Conservation (phyloP, 2,797 vertebrate genomes). For the Hydrophis major region DNA sequence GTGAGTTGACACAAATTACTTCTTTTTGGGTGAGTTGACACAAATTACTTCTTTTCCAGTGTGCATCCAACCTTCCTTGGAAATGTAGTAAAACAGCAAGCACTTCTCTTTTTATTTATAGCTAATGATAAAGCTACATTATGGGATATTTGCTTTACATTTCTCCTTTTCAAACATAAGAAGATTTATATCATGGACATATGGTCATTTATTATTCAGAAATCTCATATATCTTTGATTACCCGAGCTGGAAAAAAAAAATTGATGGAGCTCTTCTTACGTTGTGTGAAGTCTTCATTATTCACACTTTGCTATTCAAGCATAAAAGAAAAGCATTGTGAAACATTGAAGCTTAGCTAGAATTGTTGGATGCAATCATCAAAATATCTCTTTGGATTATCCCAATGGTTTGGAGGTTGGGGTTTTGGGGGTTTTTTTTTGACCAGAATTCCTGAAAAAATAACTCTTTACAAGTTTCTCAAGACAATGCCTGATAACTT, state of each 20-base stretch:
- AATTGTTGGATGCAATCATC: background rate
- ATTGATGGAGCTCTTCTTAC: background rate
- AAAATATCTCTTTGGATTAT: background rate
- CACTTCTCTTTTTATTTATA: slow-evolving; percentile 13
- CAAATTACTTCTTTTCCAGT: background rate
- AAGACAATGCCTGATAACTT: background rate
- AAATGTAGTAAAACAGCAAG: no score
- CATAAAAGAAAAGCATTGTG: background rate
- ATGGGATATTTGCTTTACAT: slow-evolving; percentile 23
- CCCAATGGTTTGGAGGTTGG: background rate
- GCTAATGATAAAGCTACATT: slow-evolving; percentile 5
- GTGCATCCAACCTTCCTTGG: background rate
- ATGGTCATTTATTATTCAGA: slow-evolving; percentile 22
- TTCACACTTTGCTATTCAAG: background rate
- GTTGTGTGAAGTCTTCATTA: background rate
- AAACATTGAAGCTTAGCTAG: background rate
- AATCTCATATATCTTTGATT: slow-evolving; percentile 14
- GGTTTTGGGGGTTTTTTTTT: background rate
- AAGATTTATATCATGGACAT: slow-evolving; percentile 23
- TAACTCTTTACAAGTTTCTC: background rate
- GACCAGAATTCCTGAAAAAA: background rate
- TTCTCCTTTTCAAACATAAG: slow-evolving; percentile 21
- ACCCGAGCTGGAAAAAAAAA: background rate
- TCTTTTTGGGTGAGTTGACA: background rate
- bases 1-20: background rate